Evolutionary conservation across 2,113 vertebrate species (phyloP).

Genomic region (Lagopus leucura): DNA sequence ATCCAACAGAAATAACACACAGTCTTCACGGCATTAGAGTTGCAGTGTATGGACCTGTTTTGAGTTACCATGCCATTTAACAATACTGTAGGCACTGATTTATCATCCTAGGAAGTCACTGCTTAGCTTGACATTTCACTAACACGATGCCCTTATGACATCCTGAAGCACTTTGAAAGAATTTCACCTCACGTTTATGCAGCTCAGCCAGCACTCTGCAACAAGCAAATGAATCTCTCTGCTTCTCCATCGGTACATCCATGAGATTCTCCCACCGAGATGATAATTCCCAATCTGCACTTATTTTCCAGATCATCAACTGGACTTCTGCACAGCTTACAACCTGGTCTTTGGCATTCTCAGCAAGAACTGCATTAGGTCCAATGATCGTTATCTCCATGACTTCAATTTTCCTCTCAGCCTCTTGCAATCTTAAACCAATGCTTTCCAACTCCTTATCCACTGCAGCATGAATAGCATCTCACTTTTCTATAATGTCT

Average conservation of each 20-base stretch:
- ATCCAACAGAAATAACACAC: not conserved
- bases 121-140: not conserved
- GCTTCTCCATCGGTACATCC: not conserved
- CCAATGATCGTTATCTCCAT: constrained; percentile 65
- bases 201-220: not conserved
- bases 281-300: constrained; percentile 61
- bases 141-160: accelerated
- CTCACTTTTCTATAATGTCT: constrained; percentile 50
- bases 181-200: not conserved
- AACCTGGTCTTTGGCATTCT: constrained; percentile 68
- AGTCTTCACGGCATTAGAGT: not conserved
- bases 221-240: not conserved
- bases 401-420: constrained; percentile 73
- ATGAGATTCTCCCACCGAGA: constrained; percentile 43
- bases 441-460: constrained; percentile 64
- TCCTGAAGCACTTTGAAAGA: not conserved
- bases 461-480: constrained; percentile 63
- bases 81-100: not conserved
- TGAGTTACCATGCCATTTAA: not conserved
- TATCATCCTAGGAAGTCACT: not conserved
- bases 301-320: constrained; percentile 70
- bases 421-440: constrained; percentile 62
- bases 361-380: constrained; percentile 65
- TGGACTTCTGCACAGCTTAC: constrained; percentile 49
- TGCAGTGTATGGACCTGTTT: not conserved